Conservation (phyloP, 2,797 vertebrate species). For the Echiichthys vipera region DNA sequence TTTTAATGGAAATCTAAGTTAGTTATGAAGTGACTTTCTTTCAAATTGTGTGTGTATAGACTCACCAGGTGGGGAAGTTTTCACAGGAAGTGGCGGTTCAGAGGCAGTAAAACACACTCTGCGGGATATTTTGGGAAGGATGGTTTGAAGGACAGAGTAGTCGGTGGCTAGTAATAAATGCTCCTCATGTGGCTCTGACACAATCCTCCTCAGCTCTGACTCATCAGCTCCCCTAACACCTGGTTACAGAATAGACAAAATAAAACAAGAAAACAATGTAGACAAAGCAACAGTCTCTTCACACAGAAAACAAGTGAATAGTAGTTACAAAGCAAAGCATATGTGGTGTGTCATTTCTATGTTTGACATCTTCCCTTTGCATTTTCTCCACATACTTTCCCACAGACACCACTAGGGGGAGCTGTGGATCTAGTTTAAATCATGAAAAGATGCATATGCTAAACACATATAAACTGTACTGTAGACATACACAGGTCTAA, state of each 20-base stretch:
- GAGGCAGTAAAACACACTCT: slow-evolving; percentile 89
- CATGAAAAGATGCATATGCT: not conserved
- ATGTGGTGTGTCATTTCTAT: not conserved
- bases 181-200: slow-evolving; percentile 86
- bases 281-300: not conserved
- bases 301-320: not conserved
- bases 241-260: slow-evolving; percentile 54
- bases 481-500: not conserved
- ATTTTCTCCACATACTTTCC: not conserved
- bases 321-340: not conserved
- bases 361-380: not conserved
- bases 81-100: slow-evolving; percentile 87
- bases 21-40: not conserved
- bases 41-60: not conserved
- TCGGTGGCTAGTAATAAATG: slow-evolving; percentile 83
- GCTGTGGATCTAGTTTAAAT: slow-evolving; percentile 14
- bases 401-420: slow-evolving; percentile 32
- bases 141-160: slow-evolving; percentile 76
- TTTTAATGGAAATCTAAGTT: not conserved
- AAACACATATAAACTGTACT: not conserved
- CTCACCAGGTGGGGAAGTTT: slow-evolving; percentile 75
- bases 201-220: slow-evolving; percentile 84
- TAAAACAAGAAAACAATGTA: not conserved
- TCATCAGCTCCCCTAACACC: slow-evolving; percentile 85
- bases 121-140: slow-evolving; percentile 87